phyloP scores from a whole-genome alignment of 2,797 vertebrate genomes.

The Leontocebus nigricollis region DNA sequence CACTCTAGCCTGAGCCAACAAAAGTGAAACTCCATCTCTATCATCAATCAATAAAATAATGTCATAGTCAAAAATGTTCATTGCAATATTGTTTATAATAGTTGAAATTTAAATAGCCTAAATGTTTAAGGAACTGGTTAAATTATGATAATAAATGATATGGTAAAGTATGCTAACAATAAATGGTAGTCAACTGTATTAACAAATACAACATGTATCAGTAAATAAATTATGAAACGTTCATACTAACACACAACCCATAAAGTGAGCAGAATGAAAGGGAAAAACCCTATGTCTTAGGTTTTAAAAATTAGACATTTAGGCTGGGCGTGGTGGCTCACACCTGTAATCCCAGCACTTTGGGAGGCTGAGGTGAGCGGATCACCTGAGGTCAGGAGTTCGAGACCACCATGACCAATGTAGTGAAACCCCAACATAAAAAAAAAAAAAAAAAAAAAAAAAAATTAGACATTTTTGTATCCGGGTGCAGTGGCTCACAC shows the following conservation, averaged over 20 bases:
- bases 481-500: too few relatives aligned
- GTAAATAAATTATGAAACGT: background rate
- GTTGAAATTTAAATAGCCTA: background rate
- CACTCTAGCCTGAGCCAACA: too few relatives aligned
- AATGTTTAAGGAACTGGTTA: background rate
- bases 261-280: background rate
- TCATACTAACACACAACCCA: background rate
- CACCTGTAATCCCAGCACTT: too few relatives aligned
- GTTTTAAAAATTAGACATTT: background rate
- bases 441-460: too few relatives aligned
- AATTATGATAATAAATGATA: background rate
- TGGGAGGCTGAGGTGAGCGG: too few relatives aligned
- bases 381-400: too few relatives aligned
- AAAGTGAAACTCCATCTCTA: too few relatives aligned
- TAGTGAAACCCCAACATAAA: too few relatives aligned
- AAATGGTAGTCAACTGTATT: background rate
- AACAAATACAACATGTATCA: background rate
- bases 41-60: background rate
- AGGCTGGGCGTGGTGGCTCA: too few relatives aligned
- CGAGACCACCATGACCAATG: too few relatives aligned
- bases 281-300: background rate
- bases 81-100: background rate
- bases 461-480: background rate
- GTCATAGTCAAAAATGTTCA: slow-evolving; percentile 11
- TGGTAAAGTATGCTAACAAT: background rate